phyloP scores from a whole-genome alignment of 2,888 invertebrate species.

The Oscheius sp. region DNA sequence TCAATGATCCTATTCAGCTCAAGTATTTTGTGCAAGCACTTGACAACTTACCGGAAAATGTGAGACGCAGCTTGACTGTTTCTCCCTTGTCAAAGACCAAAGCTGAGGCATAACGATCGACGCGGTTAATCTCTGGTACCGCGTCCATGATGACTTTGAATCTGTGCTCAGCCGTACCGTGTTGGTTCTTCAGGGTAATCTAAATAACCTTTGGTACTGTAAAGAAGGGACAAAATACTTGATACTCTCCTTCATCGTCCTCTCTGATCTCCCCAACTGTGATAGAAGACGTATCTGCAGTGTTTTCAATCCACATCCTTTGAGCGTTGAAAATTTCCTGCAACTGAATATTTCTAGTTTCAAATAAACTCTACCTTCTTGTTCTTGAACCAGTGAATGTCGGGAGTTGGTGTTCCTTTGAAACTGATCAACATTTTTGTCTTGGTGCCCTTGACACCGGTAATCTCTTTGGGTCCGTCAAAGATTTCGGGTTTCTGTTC shows the following conservation, averaged over 20 bases:
- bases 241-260: constrained; percentile 63
- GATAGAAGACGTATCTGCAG: constrained; percentile 44
- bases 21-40: too few species aligned
- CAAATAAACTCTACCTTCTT: constrained; percentile 40
- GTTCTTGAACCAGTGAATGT: constrained; percentile 80
- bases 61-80: constrained; percentile 60
- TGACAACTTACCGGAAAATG: constrained; percentile 56
- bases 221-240: constrained; percentile 15
- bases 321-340: constrained; percentile 63
- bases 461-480: constrained; percentile 76
- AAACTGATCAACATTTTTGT: constrained; percentile 84
- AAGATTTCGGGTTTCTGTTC: constrained; percentile 14
- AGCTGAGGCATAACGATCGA: constrained; percentile 60
- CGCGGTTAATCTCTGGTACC: constrained; percentile 59
- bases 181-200: constrained; percentile 39
- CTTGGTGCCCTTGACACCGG: constrained; percentile 80
- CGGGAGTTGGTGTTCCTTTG: constrained; percentile 83
- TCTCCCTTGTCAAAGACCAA: constrained; percentile 64
- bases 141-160: constrained; percentile 60
- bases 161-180: constrained; percentile 50
- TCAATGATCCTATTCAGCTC: too few species aligned
- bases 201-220: constrained; percentile 59
- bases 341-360: neutral
- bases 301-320: constrained; percentile 62
- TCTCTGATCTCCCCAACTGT: constrained; percentile 64